Percentiles rank a stretch among this genome's conserved stretches.
phyloP scores from a whole-genome alignment of 2,113 vertebrate genomes.

The Circaetus cinerascens region DNA sequence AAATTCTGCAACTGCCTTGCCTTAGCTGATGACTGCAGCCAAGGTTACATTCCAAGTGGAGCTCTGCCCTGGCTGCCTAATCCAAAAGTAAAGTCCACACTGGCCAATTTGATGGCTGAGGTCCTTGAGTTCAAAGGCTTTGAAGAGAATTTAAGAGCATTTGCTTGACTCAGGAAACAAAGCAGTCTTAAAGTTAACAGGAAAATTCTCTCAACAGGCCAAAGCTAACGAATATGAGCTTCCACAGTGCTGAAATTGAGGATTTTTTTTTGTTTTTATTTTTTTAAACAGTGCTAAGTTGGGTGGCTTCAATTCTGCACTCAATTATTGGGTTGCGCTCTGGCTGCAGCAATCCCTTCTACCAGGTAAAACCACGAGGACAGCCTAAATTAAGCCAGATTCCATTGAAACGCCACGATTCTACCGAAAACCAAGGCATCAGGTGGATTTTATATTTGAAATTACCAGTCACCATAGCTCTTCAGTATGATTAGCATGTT shows the following conservation, averaged over 20 bases:
- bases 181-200: background rate
- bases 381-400: background rate
- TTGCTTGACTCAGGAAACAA: background rate
- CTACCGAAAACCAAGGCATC: background rate
- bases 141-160: background rate
- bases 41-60: background rate
- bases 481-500: rapidly evolving
- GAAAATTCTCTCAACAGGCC: background rate
- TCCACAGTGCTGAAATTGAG: background rate
- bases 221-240: background rate
- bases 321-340: background rate
- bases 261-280: background rate
- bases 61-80: background rate
- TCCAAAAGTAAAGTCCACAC: background rate
- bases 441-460: background rate
- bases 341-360: background rate
- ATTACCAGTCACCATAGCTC: background rate
- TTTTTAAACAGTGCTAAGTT: background rate
- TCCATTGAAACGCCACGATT: background rate
- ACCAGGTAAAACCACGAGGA: background rate
- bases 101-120: background rate
- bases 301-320: background rate
- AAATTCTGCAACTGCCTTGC: background rate
- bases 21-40: background rate
- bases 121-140: background rate